Percentiles rank a stretch among this genome's conserved stretches.
Evolutionary conservation across 2,113 vertebrate genomes (phyloP).

Genomic region (Pipa parva): DNA sequence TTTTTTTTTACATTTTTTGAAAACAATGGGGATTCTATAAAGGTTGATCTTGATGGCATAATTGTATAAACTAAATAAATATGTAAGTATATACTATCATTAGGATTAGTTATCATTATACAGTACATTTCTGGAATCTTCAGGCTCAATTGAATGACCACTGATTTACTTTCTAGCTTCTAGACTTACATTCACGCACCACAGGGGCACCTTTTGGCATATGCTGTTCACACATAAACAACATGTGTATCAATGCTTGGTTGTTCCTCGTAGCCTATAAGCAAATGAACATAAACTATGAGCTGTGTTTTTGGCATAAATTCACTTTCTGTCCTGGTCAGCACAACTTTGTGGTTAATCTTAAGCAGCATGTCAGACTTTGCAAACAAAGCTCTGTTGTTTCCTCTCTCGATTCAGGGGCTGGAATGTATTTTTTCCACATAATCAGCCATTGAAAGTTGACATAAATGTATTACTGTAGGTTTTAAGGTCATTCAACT

Average conservation of each 20-base stretch:
- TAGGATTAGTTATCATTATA: not conserved
- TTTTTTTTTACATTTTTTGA: too few relatives aligned
- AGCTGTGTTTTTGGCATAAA: conserved; percentile 36
- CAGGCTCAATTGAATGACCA: conserved; percentile 8
- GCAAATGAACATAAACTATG: conserved; percentile 30
- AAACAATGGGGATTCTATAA: too few relatives aligned
- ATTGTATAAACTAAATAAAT: not conserved
- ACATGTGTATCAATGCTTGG: conserved; percentile 36
- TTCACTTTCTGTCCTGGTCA: conserved; percentile 39
- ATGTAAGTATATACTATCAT: not conserved
- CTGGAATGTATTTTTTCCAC: conserved; percentile 35
- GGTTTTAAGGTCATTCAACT: conserved; percentile 43
- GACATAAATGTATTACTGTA: conserved; percentile 40
- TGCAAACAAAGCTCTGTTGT: conserved; percentile 40
- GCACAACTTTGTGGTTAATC: conserved; percentile 43
- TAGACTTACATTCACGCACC: conserved; percentile 19
- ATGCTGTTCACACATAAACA: conserved; percentile 29
- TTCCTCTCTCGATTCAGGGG: conserved; percentile 18
- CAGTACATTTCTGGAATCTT: conserved; percentile 14
- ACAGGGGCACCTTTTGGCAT: conserved; percentile 31
- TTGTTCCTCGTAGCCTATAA: conserved; percentile 29
- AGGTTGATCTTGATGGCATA: too few relatives aligned
- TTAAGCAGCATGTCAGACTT: conserved; percentile 42
- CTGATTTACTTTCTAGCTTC: conserved; percentile 15
- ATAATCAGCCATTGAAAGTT: conserved; percentile 42